Evolutionary conservation across 2,888 invertebrate species (phyloP).

Genomic region (Choreutis nemorana): DNA sequence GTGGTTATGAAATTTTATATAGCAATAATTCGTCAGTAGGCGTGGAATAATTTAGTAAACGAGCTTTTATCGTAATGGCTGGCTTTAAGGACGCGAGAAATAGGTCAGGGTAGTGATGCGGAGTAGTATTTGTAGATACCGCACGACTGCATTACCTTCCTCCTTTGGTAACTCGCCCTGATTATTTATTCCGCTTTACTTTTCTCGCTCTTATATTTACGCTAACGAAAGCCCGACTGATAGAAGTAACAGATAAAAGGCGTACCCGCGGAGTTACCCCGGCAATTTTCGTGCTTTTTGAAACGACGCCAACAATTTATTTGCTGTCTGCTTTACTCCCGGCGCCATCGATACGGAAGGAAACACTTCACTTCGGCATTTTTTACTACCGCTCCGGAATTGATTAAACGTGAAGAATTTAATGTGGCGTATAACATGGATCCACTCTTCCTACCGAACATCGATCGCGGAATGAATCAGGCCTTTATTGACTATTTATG

Average conservation of each 20-base stretch:
- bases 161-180: constrained; percentile 22
- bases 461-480: constrained; percentile 36
- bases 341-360: constrained; percentile 39
- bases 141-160: constrained; percentile 23
- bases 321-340: constrained; percentile 40
- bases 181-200: constrained; percentile 33
- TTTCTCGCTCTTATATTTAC: constrained; percentile 43
- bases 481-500: constrained; percentile 39
- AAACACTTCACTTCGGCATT: constrained; percentile 43
- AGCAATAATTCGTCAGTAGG: constrained; percentile 7
- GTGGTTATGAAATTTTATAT: not conserved
- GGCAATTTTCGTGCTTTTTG: constrained; percentile 52
- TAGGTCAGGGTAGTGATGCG: constrained; percentile 28
- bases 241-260: constrained; percentile 62
- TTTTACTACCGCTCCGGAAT: constrained; percentile 37
- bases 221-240: constrained; percentile 33
- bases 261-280: constrained; percentile 44
- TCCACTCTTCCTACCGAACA: constrained; percentile 26
- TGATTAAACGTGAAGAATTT: constrained; percentile 57
- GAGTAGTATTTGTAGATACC: constrained; percentile 24
- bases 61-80: constrained; percentile 23
- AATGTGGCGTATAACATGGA: constrained; percentile 43
- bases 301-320: constrained; percentile 58
- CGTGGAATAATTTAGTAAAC: constrained; percentile 25
- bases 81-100: constrained; percentile 8